A percentile compares a stretch with the other conserved stretches of the same genome.
Evolutionary conservation across 92 coral and sea anemone species (phyloP).

Genomic region (Epizoanthus stellaris): DNA sequence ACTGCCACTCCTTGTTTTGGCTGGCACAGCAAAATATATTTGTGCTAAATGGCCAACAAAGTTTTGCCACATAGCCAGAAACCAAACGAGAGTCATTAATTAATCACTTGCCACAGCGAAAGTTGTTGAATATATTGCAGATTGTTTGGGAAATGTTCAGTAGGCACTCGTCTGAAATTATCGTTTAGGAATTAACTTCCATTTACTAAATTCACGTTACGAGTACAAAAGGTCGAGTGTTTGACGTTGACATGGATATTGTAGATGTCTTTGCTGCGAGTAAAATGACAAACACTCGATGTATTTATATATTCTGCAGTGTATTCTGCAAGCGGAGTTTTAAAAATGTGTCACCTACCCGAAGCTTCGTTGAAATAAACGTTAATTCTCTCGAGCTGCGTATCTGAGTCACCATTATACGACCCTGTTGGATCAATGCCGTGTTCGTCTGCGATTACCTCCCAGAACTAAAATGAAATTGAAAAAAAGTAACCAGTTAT

Average conservation of each 20-base stretch:
- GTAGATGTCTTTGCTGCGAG: background rate
- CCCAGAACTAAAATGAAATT: slow-evolving; percentile 70
- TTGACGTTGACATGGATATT: background rate
- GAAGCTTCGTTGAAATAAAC: slow-evolving; percentile 79
- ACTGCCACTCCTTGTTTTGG: slow-evolving; percentile 32
- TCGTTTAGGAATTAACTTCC: background rate
- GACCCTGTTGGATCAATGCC: slow-evolving; percentile 78
- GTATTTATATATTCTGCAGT: too few species aligned
- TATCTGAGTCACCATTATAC: slow-evolving; percentile 65
- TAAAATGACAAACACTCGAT: background rate
- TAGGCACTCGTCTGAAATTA: slow-evolving; percentile 10
- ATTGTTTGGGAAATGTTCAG: slow-evolving; percentile 18
- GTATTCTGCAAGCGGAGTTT: too few species aligned
- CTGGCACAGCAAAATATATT: background rate
- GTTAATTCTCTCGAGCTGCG: slow-evolving; percentile 73
- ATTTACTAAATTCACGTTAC: background rate
- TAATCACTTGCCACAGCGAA: background rate
- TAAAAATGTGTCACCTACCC: slow-evolving; percentile 40
- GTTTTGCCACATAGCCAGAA: background rate
- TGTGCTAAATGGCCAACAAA: background rate
- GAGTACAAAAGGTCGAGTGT: background rate
- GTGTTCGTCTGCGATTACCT: slow-evolving; percentile 79
- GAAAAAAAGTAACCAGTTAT: too few species aligned
- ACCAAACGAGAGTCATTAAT: slow-evolving; percentile 12
- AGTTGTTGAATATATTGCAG: background rate